These are phyloP conservation scores for Anas capensis DNA, from an alignment of 2,797 vertebrate species.

Conservation along the genomic window DNA sequence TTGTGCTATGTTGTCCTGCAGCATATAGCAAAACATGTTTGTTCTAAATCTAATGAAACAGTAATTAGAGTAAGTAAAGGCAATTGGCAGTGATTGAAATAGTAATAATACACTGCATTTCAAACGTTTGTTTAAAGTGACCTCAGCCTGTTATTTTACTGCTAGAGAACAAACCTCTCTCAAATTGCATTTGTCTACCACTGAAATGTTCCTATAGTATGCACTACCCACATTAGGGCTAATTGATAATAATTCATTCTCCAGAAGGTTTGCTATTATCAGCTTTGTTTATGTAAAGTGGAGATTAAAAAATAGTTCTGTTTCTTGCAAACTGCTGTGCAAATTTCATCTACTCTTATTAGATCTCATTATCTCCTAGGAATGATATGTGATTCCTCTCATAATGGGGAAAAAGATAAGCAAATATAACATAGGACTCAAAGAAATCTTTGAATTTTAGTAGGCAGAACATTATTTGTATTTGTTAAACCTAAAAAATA, in stretches of 20 bases:
- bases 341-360: slow-evolving; percentile 64
- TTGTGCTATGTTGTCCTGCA: slow-evolving; percentile 26
- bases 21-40: slow-evolving; percentile 44
- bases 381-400: not conserved
- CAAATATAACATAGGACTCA: not conserved
- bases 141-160: slow-evolving; percentile 63
- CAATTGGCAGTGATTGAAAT: slow-evolving; percentile 64
- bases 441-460: not conserved
- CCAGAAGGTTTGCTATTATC: slow-evolving; percentile 44
- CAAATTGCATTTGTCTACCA: slow-evolving; percentile 37
- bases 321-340: slow-evolving; percentile 60
- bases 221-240: slow-evolving; percentile 48
- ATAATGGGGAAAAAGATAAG: not conserved
- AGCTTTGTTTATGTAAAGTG: slow-evolving; percentile 60
- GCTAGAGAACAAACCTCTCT: slow-evolving; percentile 55
- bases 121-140: slow-evolving; percentile 46
- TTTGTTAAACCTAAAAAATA: not conserved
- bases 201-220: slow-evolving; percentile 13
- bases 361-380: not conserved
- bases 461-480: not conserved
- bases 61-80: slow-evolving; percentile 71
- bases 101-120: slow-evolving; percentile 46
- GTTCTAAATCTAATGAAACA: slow-evolving; percentile 49
- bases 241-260: slow-evolving; percentile 69
- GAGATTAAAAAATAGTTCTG: slow-evolving; percentile 61